These are phyloP conservation scores for Aphidius colemani DNA, from an alignment of 2,888 invertebrate genomes.

Conservation along the genomic window DNA sequence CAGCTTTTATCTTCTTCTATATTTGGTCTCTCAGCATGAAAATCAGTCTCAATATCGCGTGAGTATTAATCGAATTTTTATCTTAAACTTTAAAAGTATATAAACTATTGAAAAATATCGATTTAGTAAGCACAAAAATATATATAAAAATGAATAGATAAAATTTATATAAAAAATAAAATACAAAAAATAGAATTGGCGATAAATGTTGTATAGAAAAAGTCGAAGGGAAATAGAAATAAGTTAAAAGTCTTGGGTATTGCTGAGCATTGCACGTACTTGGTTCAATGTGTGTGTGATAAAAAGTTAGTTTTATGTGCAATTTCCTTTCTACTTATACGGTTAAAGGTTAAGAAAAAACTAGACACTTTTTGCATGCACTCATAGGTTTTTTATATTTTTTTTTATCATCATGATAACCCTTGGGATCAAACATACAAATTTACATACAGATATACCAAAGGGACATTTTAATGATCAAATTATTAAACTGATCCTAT, in stretches of 20 bases:
- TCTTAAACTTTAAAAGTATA: slow-evolving; percentile 11
- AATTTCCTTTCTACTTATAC: slow-evolving; percentile 33
- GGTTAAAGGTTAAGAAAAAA: slow-evolving; percentile 15
- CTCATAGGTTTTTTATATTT: slow-evolving; percentile 4
- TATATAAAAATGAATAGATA: background rate
- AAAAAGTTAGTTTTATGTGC: slow-evolving; percentile 33
- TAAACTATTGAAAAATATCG: background rate
- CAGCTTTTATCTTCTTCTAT: background rate
- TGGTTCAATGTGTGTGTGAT: slow-evolving; percentile 25
- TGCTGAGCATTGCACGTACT: slow-evolving; percentile 18
- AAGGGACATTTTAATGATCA: no score
- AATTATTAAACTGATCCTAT: no score
- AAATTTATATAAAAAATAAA: background rate
- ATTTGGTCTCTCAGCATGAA: slow-evolving; percentile 13
- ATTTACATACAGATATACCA: no score
- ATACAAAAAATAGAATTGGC: background rate
- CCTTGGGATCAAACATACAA: background rate
- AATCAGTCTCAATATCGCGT: slow-evolving; percentile 16
- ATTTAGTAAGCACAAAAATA: background rate
- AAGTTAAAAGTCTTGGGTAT: background rate
- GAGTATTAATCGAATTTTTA: slow-evolving; percentile 28
- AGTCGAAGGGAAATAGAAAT: background rate
- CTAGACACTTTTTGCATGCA: background rate
- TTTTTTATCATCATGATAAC: slow-evolving; percentile 11
- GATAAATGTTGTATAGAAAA: slow-evolving; percentile 4